A percentile compares a stretch with the other conserved stretches of the same genome.
Conservation (phyloP, 2,888 invertebrate species). For the Pachycephus smyrnensis region DNA sequence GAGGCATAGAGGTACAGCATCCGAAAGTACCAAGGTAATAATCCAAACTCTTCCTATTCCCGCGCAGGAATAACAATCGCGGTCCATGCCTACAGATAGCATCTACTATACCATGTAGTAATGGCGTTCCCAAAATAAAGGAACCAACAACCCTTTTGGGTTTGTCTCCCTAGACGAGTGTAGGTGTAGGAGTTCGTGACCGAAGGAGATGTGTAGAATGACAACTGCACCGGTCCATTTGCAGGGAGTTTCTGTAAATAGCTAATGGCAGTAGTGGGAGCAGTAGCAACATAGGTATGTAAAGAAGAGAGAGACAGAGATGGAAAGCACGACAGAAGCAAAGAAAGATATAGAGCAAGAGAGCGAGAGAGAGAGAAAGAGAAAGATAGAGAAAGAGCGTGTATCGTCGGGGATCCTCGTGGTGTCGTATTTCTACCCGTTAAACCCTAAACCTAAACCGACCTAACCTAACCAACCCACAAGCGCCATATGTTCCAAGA, state of each 20-base stretch:
- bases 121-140: slow-evolving; percentile 5
- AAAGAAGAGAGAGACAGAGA: not conserved
- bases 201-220: slow-evolving; percentile 47
- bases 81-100: not conserved
- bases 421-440: slow-evolving; percentile 58
- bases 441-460: slow-evolving; percentile 5
- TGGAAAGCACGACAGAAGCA: not conserved
- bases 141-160: slow-evolving; percentile 1
- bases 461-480: not conserved
- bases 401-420: slow-evolving; percentile 33
- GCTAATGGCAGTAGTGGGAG: slow-evolving; percentile 56
- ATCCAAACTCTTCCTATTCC: not conserved
- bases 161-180: not conserved
- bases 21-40: not conserved
- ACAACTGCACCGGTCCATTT: slow-evolving; percentile 55
- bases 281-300: not conserved
- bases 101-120: not conserved
- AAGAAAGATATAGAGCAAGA: not conserved
- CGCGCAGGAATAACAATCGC: not conserved
- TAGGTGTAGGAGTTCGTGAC: slow-evolving; percentile 1
- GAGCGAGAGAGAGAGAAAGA: not conserved
- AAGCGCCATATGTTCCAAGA: not conserved
- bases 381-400: not conserved
- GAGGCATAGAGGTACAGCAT: not conserved
- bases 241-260: slow-evolving; percentile 64